Base-by-base conservation (phyloP, 1,140 invertebrate species). In the Papilio dardanus region DNA sequence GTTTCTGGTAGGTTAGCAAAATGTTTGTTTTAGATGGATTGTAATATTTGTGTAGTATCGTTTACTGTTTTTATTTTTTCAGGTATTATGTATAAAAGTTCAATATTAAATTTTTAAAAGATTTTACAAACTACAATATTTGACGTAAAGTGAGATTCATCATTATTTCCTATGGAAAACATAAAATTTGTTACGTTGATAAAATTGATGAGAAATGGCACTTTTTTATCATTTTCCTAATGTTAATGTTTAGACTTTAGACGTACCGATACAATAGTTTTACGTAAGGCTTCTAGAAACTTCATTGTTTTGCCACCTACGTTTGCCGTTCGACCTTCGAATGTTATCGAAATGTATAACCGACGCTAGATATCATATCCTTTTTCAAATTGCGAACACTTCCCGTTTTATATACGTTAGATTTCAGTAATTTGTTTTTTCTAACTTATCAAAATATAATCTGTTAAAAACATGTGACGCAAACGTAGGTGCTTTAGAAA, bases 341-440 rank as follows among this genome's bases (percentile, higher is more conserved):
- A 62, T 62, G 54, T 62, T 62, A 62, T 62, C 54, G 54, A 62
- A 62, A 62, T 12, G 10, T 58, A 62, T 28, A 62, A 28, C 24
- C 12, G 54, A 24, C 21, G 54, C 54, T 4, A 10, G 78, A 79
- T 79, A 77, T 75, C 62, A 68, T 74, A 74, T 78, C 74, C 69
- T 68, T 75, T 77, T 62, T 35, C 66, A 62, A 74, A 54, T 21
- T 35, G 65, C 54, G 33, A 68, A 35, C 68, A 79, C 65, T 80
- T 80, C 79, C 79, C 77, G 76, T 77, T 80, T 75, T 75, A 16
- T 67, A 33, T 67, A 35, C 14, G 16, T 35, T 67, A 10, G 6
- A 67, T 67, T 33, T 33, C 62, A 66, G 30, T 16, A n/a, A 66
- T 66, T 7, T 66, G n/a, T 54, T 54, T 54, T 54, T n/a, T 21